Evolutionary conservation across 2,113 vertebrate species (phyloP).

Genomic region (Phaethon lepturus): DNA sequence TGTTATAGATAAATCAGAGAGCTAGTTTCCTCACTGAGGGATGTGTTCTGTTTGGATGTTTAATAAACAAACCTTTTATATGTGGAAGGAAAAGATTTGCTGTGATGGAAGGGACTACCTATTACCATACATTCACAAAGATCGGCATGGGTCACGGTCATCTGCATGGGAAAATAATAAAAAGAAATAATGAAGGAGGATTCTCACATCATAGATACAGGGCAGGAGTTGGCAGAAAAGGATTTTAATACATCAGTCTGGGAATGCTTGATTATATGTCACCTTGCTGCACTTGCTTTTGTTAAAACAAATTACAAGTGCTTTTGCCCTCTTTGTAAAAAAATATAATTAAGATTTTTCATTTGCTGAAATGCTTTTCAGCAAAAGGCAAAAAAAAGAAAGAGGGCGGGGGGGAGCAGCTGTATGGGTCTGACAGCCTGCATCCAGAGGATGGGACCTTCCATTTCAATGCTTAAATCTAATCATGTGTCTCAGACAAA

Average conservation of each 20-base stretch:
- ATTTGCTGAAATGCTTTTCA: constrained; percentile 1
- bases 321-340: background rate
- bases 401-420: accelerated
- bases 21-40: background rate
- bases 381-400: background rate
- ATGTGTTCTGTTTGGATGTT: constrained; percentile 36
- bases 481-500: constrained; percentile 16
- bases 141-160: background rate
- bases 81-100: constrained; percentile 10
- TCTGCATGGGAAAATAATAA: constrained; percentile 12
- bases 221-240: background rate
- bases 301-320: constrained; percentile 1
- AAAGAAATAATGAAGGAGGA: constrained; percentile 8
- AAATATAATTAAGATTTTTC: constrained; percentile 25
- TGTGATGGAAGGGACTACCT: background rate
- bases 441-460: background rate
- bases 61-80: constrained; percentile 32
- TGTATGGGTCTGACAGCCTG: background rate
- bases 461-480: background rate
- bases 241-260: constrained; percentile 32
- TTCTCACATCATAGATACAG: constrained; percentile 9
- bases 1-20: constrained; percentile 24
- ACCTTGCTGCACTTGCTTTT: background rate
- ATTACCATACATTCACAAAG: background rate
- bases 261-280: constrained; percentile 18